Conservation (phyloP, 2,113 vertebrate species). For the Oncorhynchus masou region DNA sequence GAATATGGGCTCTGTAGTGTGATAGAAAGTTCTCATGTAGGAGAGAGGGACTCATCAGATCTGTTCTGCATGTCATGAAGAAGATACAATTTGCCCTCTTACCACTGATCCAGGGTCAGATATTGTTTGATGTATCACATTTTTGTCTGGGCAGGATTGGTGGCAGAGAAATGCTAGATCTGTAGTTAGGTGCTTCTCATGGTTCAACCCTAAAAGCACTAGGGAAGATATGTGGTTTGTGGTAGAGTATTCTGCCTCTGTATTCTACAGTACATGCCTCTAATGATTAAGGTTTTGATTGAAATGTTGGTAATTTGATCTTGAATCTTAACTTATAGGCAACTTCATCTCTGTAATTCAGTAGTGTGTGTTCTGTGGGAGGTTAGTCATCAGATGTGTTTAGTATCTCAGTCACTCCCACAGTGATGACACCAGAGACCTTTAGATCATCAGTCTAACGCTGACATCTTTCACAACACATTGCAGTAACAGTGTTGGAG, state of each 20-base stretch:
- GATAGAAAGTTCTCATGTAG: conserved; percentile 51
- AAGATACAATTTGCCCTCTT: conserved; percentile 7
- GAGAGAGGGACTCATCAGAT: conserved; percentile 47
- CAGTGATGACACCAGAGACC: conserved; percentile 49
- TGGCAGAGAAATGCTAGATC: not conserved
- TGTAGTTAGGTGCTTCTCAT: not conserved
- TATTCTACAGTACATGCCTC: too few species aligned
- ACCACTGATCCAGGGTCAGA: not conserved
- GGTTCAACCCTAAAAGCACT: not conserved
- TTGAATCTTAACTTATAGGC: too few species aligned
- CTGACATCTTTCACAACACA: conserved; percentile 39
- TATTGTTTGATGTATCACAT: not conserved
- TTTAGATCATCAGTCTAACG: conserved; percentile 55
- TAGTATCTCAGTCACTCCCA: conserved; percentile 28
- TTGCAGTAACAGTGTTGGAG: conserved; percentile 58
- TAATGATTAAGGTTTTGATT: too few species aligned
- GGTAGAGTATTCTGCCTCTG: not conserved
- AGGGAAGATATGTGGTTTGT: not conserved
- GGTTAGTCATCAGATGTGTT: conserved; percentile 22
- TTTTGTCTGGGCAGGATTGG: not conserved
- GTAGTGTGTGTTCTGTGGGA: too few species aligned
- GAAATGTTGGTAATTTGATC: too few species aligned
- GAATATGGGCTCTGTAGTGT: not conserved
- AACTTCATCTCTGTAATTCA: too few species aligned
- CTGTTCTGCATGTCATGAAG: conserved; percentile 38